Conservation (phyloP, 2,888 invertebrate species). For the Polydesmus complanatus region DNA sequence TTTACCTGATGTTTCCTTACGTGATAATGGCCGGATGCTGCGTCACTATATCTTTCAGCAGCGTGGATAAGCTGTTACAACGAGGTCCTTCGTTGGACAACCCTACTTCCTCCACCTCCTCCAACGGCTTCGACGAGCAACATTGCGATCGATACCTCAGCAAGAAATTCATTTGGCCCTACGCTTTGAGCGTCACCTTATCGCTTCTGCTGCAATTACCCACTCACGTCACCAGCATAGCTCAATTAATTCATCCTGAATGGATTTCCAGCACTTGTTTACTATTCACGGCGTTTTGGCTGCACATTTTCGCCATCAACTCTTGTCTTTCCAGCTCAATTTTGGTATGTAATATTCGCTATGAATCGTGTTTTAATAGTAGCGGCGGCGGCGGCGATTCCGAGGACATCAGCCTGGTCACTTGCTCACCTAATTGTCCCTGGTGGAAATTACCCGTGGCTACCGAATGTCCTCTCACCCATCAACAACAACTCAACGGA, state of each 20-base stretch:
- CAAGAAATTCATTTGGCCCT: neutral
- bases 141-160: neutral
- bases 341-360: neutral
- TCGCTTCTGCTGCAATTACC: neutral
- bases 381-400: no score
- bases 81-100: neutral
- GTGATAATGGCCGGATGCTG: neutral
- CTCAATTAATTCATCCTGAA: neutral
- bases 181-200: neutral
- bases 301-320: neutral
- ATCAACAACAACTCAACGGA: no score
- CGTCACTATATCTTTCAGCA: neutral
- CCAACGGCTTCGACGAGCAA: neutral
- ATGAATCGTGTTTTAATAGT: neutral
- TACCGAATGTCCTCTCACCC: neutral
- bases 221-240: neutral
- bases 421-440: neutral
- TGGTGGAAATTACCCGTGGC: neutral
- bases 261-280: neutral
- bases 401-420: no score
- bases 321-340: neutral
- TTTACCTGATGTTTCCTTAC: neutral
- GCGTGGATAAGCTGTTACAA: neutral
- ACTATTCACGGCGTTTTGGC: neutral
- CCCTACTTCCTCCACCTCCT: neutral